Evolutionary conservation across 1,140 invertebrate species (phyloP), one percentile per base, ranked within the genome.

Genomic region (Zaprionus ornatus): DNA sequence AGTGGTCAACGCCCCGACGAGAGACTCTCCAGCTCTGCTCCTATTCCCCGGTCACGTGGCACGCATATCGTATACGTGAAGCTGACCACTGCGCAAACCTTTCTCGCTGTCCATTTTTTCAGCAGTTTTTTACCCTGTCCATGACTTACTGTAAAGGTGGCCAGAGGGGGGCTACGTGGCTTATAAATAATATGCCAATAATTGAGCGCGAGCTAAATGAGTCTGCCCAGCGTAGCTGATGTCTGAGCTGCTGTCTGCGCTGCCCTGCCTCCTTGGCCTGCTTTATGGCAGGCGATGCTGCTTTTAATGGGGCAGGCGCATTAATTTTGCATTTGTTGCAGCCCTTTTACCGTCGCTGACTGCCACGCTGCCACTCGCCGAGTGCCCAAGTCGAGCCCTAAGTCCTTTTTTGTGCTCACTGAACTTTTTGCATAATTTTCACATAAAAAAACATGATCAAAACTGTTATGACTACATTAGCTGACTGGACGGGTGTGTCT

Each of bases 111-210:
- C 12, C 25, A 2, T 23, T 40, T 54, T 50, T 50, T 52, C 32
- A 52, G 21, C 21, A 35, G 12, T 35, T 40, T 17, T 64, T 15
- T 54, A 1, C 10, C 12, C 21, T 48, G 23, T 15, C 2, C 59
- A 55, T 35, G 54, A 50, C 13, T 40, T 25, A 66, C 21, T 12
- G 12, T 27, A 59, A 75, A 70, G 48, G 50, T 62, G 50, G 15
- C 35, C 42, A 29, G 25, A 21, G 4, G 25, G 56, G n/a, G 56
- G 25, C 13, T 64, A 17, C 25, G 40, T 50, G 64, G 70, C 82
- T 88, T 80, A 87, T 84, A 88, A 88, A 87, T 87, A 87, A 88
- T 87, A 87, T 88, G 80, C 74, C 62, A 83, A 85, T 85, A 87
- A 84, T 72, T 73, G 74, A 62, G 69, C 37, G 48, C 10, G 19